Conservation (phyloP, 2,888 invertebrate genomes). For the Ephialtes manifestator region DNA sequence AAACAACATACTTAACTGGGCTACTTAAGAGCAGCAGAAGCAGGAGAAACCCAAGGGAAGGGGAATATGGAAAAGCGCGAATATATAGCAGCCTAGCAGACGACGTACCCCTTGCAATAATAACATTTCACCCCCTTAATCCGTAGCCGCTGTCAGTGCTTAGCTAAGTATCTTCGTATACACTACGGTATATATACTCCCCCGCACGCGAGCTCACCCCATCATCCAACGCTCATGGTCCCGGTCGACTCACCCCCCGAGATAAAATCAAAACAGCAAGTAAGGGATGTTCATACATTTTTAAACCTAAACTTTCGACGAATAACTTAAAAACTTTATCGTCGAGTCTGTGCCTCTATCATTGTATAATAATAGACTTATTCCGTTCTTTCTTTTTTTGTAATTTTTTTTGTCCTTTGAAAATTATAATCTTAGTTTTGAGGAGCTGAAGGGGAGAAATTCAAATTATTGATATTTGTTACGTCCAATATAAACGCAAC, state of each 20-base stretch:
- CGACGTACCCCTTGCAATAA: constrained; percentile 85
- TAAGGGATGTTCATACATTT: constrained; percentile 33
- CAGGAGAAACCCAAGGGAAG: constrained; percentile 27
- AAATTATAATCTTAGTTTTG: background rate
- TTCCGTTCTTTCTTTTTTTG: too few relatives aligned
- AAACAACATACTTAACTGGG: constrained; percentile 86
- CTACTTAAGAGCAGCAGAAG: constrained; percentile 83
- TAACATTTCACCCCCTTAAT: constrained; percentile 85
- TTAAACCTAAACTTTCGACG: constrained; percentile 23
- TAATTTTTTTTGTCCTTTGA: background rate
- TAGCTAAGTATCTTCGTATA: constrained; percentile 82
- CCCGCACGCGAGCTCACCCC: constrained; percentile 49
- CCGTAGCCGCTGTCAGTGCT: constrained; percentile 82
- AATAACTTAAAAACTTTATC: constrained; percentile 20
- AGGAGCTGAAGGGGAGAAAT: background rate
- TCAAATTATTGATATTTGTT: too few relatives aligned
- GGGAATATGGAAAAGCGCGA: constrained; percentile 45
- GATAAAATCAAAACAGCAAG: constrained; percentile 45
- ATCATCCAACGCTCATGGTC: constrained; percentile 5
- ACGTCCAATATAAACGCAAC: too few relatives aligned
- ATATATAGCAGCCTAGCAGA: constrained; percentile 67
- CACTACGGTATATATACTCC: constrained; percentile 52
- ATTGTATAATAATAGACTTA: background rate
- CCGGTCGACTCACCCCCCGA: background rate
- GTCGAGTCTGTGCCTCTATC: background rate